Evolutionary conservation across 2,888 invertebrate species (phyloP), one percentile per base, ranked within the genome.

Genomic region (Rhabditoides inermis): DNA sequence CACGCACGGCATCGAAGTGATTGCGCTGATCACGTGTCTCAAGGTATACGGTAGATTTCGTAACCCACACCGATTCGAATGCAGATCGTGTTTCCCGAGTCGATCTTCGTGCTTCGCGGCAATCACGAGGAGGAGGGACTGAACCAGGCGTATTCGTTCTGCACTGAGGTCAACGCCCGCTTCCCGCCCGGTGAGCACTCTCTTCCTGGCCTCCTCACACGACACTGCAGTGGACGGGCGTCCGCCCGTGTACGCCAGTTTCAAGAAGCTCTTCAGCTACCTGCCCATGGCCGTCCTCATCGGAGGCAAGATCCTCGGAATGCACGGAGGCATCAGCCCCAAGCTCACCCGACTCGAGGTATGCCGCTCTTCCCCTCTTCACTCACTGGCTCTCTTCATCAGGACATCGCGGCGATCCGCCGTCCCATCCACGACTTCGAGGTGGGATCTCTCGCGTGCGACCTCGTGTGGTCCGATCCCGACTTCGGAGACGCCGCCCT

Each of bases 261-360:
- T 63, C 60, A 60, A 61, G 30, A 41, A 50, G 39, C 49, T 60
- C 39, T 64, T 64, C 51, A 55, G 45, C 45, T 41, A 61, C 12
- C 51, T 65, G 25, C 65, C 65, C 5, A 45, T 65, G 35, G 60
- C 62, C 22, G 59, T 55, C 10, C 48, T 61, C 10, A 52, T 65
- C 32, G 61, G 61, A 25, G 48, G 53, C 2, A 36, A 53, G 25
- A 56, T 63, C 28, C 61, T 65, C n/a, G 60, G 59, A 39, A 60
- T 65, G 59, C 65, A 65, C 46, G 65, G 65, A 12, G 65, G 65
- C 10, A 55, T 65, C 45, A 58, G 58, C 32, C 65, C 65, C 20
- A 58, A 61, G 42, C 41, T 65, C 53, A 51, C 15, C 25, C 39
- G 28, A 22, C 45, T 57, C 3, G 26, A 53, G 35, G 55, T 51